Percentiles rank a stretch among this genome's conserved stretches.
Evolutionary conservation across 2,797 vertebrate species (phyloP).

Genomic region (Chiroxiphia lanceolata): DNA sequence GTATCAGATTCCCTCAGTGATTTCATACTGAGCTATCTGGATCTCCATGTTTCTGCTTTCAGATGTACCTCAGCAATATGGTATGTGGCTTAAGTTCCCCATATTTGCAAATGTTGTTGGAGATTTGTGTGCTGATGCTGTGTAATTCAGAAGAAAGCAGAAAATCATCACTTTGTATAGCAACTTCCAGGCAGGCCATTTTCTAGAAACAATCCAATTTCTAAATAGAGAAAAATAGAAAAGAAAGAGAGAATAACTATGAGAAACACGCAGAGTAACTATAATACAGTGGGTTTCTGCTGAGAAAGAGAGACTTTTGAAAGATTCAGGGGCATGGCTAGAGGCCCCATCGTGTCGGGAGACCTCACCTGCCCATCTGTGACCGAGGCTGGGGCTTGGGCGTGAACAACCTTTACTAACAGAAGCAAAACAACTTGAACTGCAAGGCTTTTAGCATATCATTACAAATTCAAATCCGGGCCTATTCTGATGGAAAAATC

Average conservation of each 20-base stretch:
- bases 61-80: not conserved
- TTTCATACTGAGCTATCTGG: not conserved
- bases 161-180: not conserved
- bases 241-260: not conserved
- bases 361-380: not conserved
- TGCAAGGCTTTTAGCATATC: constrained; percentile 40
- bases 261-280: not conserved
- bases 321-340: not conserved
- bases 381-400: not conserved
- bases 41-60: not conserved
- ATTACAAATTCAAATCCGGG: not conserved
- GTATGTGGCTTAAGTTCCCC: not conserved
- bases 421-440: constrained; percentile 32
- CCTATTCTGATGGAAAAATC: constrained; percentile 46
- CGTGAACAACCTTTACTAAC: not conserved
- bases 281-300: not conserved
- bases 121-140: not conserved
- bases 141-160: not conserved
- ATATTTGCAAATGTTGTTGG: not conserved
- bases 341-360: accelerated
- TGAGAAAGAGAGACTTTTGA: not conserved
- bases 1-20: not conserved
- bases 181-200: not conserved
- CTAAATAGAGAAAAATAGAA: not conserved
- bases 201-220: not conserved